A percentile compares a stretch with the other conserved stretches of the same genome.
Evolutionary conservation across 2,888 invertebrate species (phyloP).

Genomic region (Trachelus tabidus): DNA sequence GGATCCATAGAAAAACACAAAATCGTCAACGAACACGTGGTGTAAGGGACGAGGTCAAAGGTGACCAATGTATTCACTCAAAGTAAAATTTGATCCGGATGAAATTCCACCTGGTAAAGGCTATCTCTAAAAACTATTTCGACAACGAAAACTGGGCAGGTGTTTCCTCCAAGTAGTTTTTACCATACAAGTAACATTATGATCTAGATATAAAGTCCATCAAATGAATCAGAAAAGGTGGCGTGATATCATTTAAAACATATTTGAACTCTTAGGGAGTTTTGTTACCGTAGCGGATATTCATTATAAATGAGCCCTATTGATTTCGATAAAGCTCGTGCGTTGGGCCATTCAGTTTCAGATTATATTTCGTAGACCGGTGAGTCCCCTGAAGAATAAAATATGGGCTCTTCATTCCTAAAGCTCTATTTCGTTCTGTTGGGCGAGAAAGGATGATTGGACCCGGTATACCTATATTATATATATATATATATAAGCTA

Average conservation of each 20-base stretch:
- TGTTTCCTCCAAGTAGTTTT: background rate
- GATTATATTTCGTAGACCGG: background rate
- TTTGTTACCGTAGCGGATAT: background rate
- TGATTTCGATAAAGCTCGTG: constrained; percentile 5
- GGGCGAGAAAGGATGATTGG: constrained; percentile 26
- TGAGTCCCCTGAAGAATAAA: constrained; percentile 24
- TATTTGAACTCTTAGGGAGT: too few species aligned
- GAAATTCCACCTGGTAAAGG: too few species aligned
- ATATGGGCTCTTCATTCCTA: constrained; percentile 31
- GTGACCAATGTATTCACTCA: too few species aligned
- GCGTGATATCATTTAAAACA: background rate
- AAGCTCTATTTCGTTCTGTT: constrained; percentile 27
- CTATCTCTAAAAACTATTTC: too few species aligned
- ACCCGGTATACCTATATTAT: background rate
- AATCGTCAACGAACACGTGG: too few species aligned
- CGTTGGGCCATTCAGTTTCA: constrained; percentile 1
- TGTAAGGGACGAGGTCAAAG: too few species aligned
- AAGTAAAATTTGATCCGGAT: too few species aligned
- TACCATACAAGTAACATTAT: background rate
- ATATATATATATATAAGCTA: background rate
- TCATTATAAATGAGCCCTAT: background rate
- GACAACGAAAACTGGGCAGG: too few species aligned
- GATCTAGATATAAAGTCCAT: background rate
- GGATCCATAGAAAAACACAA: background rate
- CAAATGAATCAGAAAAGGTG: background rate